A percentile compares a stretch with the other conserved stretches of the same genome.
phyloP scores from a whole-genome alignment of 2,888 invertebrate species.

The Catocala sponsa region DNA sequence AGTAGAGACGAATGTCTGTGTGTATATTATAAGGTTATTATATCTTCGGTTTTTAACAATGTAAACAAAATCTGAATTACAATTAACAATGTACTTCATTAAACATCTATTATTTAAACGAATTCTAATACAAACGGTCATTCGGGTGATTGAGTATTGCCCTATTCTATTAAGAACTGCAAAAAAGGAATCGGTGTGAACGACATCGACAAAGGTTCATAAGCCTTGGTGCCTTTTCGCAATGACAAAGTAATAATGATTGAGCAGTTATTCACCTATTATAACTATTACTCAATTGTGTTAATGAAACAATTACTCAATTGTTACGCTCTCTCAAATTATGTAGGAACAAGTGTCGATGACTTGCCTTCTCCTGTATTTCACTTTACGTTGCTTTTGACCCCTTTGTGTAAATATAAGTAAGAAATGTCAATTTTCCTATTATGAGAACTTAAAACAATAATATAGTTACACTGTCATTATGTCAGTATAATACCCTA shows the following conservation, averaged over 20 bases:
- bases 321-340: constrained; percentile 38
- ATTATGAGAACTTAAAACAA: constrained; percentile 17
- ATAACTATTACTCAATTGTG: too few species aligned
- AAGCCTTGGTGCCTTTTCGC: constrained; percentile 16
- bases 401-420: constrained; percentile 24
- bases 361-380: constrained; percentile 25
- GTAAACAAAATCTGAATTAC: too few species aligned
- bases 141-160: constrained; percentile 15
- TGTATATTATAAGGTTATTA: too few species aligned
- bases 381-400: constrained; percentile 16
- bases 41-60: too few species aligned
- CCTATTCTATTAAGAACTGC: constrained; percentile 13
- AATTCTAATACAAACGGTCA: constrained; percentile 25
- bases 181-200: constrained; percentile 25
- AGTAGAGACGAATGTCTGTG: too few species aligned
- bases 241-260: constrained; percentile 34
- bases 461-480: constrained; percentile 1
- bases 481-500: too few species aligned
- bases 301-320: constrained; percentile 30
- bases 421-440: neutral
- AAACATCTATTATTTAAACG: constrained; percentile 18
- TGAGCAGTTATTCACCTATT: constrained; percentile 12
- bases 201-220: constrained; percentile 22
- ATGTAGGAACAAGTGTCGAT: constrained; percentile 34
- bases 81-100: constrained; percentile 22